Evolutionary conservation across 2,888 invertebrate species (phyloP).

Genomic region (Papilio protenor): DNA sequence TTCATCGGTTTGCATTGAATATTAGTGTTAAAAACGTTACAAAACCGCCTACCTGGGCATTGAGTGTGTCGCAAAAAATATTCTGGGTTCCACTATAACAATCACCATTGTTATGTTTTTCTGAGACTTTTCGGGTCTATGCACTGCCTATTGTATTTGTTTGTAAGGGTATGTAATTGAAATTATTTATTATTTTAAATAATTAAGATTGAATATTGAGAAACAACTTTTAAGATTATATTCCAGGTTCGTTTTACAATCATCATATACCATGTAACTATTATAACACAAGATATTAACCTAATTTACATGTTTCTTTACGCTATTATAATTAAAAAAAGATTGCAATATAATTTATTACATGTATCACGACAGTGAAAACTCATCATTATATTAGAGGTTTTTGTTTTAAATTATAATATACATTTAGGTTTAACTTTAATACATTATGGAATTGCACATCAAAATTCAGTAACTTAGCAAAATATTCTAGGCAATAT

Average conservation of each 20-base stretch:
- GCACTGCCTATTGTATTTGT: constrained; percentile 11
- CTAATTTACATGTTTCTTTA: too few relatives aligned
- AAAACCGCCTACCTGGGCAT: constrained; percentile 9
- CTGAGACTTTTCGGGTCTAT: constrained; percentile 23
- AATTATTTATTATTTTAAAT: constrained; percentile 1
- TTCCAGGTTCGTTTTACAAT: too few relatives aligned
- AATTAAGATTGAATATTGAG: neutral
- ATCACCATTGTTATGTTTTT: constrained; percentile 34
- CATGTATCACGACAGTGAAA: too few relatives aligned
- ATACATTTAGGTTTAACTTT: too few relatives aligned
- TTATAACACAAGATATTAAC: too few relatives aligned
- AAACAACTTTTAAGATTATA: neutral
- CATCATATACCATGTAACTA: too few relatives aligned
- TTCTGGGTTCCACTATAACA: constrained; percentile 23
- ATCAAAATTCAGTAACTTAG: too few relatives aligned
- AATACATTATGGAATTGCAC: too few relatives aligned
- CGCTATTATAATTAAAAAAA: too few relatives aligned
- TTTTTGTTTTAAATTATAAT: too few relatives aligned
- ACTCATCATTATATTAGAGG: too few relatives aligned
- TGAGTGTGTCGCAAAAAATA: constrained; percentile 22
- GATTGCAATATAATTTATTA: too few relatives aligned
- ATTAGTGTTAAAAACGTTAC: constrained; percentile 1
- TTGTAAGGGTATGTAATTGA: neutral
- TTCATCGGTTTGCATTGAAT: neutral
- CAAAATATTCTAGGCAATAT: neutral